Evolutionary conservation across 2,888 invertebrate genomes (phyloP), one percentile per base, ranked within the genome.

Genomic region (Argyresthia goedartella): DNA sequence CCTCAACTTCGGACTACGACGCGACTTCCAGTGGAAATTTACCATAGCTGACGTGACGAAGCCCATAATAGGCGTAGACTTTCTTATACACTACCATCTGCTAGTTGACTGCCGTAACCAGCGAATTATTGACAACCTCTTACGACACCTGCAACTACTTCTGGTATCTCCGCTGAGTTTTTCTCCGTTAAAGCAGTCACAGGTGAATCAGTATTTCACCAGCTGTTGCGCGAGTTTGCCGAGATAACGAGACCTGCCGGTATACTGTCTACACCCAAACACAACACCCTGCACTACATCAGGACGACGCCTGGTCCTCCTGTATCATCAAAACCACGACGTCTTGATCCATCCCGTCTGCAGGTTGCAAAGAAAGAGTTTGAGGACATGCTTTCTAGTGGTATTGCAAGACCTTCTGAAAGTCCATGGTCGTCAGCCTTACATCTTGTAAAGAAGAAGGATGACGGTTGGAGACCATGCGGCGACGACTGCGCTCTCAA

Each of bases 1-100:
- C n/a, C n/a, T n/a, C n/a, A n/a, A n/a, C n/a, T n/a, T n/a, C n/a
- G n/a, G n/a, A n/a, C n/a, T n/a, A n/a, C n/a, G n/a, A n/a, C n/a
- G n/a, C n/a, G n/a, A n/a, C n/a, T n/a, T n/a, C n/a, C n/a, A n/a
- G n/a, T n/a, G n/a, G n/a, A n/a, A n/a, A n/a, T n/a, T n/a, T n/a
- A n/a, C 64, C 0, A 54, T 70, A 10, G 67, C 66, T 0, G 63
- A 68, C 47, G 61, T 67, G 0, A 42, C 60, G 1, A 59, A 56
- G 25, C 61, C 68, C 0, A 68, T 70, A n/a, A 66, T 69, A 33
- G 63, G 64, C 4, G 64, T 58, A 3, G 64, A 67, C 54, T 66
- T 69, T 42, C 50, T 69, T 9, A 14, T 43, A 1, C 57, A 61
- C 45, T 67, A 54, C 49, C 57, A 58, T 4, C 52, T 70, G 0